Evolutionary conservation across 2,888 invertebrate species (phyloP).

Genomic region (Aspidiotus rigidus): DNA sequence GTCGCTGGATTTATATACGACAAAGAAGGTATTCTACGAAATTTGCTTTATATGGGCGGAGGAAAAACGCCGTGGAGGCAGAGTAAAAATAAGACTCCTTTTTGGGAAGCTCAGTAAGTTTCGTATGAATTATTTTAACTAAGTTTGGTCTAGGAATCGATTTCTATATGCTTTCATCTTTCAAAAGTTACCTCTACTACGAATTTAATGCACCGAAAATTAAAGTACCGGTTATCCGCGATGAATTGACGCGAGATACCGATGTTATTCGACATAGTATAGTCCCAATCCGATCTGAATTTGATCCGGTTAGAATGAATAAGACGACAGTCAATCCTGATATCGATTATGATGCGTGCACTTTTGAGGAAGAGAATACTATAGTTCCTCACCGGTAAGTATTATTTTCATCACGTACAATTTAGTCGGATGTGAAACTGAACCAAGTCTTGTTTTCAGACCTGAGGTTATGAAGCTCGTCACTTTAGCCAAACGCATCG

Average conservation of each 20-base stretch:
- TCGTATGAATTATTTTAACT: neutral
- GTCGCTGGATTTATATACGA: slow-evolving; percentile 5
- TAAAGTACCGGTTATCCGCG: neutral
- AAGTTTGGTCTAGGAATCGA: neutral
- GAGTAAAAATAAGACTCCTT: slow-evolving; percentile 3
- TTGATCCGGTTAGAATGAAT: no score
- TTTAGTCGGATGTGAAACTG: neutral
- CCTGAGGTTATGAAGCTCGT: slow-evolving; percentile 20
- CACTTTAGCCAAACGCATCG: neutral
- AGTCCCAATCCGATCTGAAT: no score
- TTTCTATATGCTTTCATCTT: neutral
- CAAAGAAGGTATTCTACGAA: slow-evolving; percentile 12
- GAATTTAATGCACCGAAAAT: slow-evolving; percentile 21
- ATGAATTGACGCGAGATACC: slow-evolving; percentile 8
- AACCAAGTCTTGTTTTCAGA: slow-evolving; percentile 1
- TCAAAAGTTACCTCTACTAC: slow-evolving; percentile 12
- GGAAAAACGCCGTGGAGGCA: slow-evolving; percentile 15
- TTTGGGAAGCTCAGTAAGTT: slow-evolving; percentile 18
- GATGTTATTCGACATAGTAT: slow-evolving; percentile 7
- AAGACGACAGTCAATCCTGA: neutral
- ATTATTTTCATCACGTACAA: neutral
- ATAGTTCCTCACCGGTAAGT: slow-evolving; percentile 19
- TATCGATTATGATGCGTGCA: slow-evolving; percentile 11
- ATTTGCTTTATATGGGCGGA: slow-evolving; percentile 11
- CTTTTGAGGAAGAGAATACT: slow-evolving; percentile 27